These are phyloP conservation scores for Napeogenes inachia DNA, from an alignment of 2,888 invertebrate genomes.

Conservation along the genomic window DNA sequence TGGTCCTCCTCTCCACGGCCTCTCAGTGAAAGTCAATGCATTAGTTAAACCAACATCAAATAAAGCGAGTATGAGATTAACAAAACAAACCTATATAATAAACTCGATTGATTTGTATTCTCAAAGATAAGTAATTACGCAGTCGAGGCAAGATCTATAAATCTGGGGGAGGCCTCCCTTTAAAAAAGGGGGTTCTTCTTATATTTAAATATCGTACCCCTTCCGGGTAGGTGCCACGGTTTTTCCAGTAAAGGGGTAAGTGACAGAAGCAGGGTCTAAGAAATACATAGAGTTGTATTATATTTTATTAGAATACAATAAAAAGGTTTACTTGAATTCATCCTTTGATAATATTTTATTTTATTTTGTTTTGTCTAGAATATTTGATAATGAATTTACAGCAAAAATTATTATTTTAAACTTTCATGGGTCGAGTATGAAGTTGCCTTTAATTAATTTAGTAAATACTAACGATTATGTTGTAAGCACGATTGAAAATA, in stretches of 20 bases:
- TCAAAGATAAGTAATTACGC: constrained; percentile 76
- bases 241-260: constrained; percentile 78
- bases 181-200: constrained; percentile 77
- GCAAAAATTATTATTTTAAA: no score
- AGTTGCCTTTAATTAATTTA: no score
- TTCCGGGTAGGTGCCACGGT: constrained; percentile 78
- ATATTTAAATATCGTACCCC: constrained; percentile 78
- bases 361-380: no score
- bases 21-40: no score
- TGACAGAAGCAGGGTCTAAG: constrained; percentile 70
- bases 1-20: no score
- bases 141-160: constrained; percentile 74
- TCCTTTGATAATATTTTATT: neutral
- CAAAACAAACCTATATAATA: constrained; percentile 31
- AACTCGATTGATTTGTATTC: constrained; percentile 73
- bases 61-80: constrained; percentile 21
- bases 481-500: neutral
- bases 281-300: constrained; percentile 38
- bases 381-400: no score
- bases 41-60: constrained; percentile 1
- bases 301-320: constrained; percentile 2
- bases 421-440: no score
- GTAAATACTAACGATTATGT: no score
- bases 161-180: constrained; percentile 65
- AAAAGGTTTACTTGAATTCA: neutral